Conservation (phyloP, 2,113 vertebrate genomes). For the Nymphicus hollandicus region DNA sequence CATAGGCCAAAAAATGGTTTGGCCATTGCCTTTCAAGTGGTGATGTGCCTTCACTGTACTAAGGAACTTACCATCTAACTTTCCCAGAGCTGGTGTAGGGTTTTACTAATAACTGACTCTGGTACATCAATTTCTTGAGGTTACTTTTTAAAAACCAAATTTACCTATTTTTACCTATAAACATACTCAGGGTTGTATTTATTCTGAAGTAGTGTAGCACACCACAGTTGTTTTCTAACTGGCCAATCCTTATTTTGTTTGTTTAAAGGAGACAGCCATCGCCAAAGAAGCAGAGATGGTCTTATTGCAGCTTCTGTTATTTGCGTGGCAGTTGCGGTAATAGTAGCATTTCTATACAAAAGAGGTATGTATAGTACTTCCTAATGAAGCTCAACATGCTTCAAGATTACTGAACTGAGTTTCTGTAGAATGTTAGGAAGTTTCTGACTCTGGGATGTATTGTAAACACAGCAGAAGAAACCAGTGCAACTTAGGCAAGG, state of each 20-base stretch:
- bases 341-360: accelerated
- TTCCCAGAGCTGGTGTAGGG: background rate
- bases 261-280: background rate
- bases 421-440: background rate
- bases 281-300: accelerated
- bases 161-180: background rate
- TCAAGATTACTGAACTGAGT: background rate
- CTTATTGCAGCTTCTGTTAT: accelerated
- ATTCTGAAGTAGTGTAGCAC: background rate
- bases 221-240: background rate
- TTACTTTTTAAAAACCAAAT: background rate
- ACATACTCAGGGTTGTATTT: background rate
- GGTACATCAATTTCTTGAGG: background rate
- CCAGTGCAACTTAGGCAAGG: background rate
- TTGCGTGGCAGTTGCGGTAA: accelerated
- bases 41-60: background rate
- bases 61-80: background rate
- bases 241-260: background rate
- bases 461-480: background rate
- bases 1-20: background rate
- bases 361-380: background rate
- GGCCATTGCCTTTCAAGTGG: background rate
- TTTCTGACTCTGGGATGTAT: background rate
- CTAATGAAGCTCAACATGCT: background rate
- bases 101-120: background rate